Conservation (phyloP, 2,113 vertebrate species). For the Anguilla rostrata region DNA sequence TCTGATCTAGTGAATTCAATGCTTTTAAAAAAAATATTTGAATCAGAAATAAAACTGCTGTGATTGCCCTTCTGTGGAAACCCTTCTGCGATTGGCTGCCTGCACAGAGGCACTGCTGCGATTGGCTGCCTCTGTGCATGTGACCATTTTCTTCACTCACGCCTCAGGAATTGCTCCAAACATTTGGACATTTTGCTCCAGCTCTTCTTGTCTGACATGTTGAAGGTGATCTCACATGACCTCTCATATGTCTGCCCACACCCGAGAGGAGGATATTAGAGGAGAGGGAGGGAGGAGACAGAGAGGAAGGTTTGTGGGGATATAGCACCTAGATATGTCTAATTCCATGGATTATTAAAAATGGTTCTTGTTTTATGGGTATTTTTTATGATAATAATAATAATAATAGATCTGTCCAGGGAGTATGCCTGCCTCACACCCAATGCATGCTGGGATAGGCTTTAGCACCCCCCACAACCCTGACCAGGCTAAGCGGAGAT, state of each 20-base stretch:
- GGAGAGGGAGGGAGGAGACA: neutral
- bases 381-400: no score
- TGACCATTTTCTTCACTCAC: constrained; percentile 58
- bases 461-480: no score
- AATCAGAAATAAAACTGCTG: no score
- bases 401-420: no score
- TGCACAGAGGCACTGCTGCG: neutral
- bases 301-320: neutral
- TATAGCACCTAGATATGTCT: neutral
- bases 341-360: no score
- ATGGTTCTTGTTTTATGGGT: no score
- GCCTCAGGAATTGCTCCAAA: constrained; percentile 72
- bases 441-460: no score
- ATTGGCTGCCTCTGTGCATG: neutral
- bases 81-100: neutral
- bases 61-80: neutral
- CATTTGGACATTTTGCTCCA: constrained; percentile 67
- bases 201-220: constrained; percentile 66
- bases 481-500: no score
- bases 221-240: constrained; percentile 77
- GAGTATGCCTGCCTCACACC: no score
- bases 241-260: constrained; percentile 78
- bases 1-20: no score
- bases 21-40: no score
- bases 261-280: no score